Evolutionary conservation across 2,113 vertebrate species (phyloP).

Genomic region (Mesocricetus auratus): DNA sequence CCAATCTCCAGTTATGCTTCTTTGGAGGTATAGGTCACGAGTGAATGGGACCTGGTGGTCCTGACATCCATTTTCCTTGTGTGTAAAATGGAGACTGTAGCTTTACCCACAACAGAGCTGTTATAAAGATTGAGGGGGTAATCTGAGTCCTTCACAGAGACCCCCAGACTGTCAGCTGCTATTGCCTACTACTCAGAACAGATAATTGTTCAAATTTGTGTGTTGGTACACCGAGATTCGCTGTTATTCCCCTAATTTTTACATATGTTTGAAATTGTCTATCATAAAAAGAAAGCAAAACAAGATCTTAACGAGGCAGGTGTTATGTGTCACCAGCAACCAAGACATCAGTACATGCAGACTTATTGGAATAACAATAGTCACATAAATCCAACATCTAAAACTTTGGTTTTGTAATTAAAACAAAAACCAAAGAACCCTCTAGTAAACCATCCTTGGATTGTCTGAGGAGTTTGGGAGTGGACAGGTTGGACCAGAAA

Average conservation of each 20-base stretch:
- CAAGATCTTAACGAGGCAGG: not conserved
- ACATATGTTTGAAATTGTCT: slow-evolving; percentile 45
- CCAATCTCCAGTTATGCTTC: not conserved
- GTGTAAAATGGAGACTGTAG: slow-evolving; percentile 8
- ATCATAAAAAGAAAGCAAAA: slow-evolving; percentile 16
- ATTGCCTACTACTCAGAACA: not conserved
- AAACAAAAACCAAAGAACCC: slow-evolving; percentile 61
- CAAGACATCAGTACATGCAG: slow-evolving; percentile 42
- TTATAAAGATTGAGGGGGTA: not conserved
- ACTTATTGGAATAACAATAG: slow-evolving; percentile 47
- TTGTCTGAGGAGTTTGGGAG: slow-evolving; percentile 23
- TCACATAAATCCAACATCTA: slow-evolving; percentile 48
- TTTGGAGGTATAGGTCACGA: not conserved
- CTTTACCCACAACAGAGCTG: not conserved
- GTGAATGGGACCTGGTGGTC: not conserved
- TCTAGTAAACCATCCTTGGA: slow-evolving; percentile 62
- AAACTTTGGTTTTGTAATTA: slow-evolving; percentile 66
- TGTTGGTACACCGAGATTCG: not conserved
- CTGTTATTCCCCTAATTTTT: not conserved
- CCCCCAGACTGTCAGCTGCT: not conserved
- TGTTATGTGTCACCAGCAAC: not conserved
- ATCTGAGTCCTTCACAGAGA: not conserved
- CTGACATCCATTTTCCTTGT: slow-evolving; percentile 23
- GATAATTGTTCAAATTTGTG: slow-evolving; percentile 16
- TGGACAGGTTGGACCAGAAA: slow-evolving; percentile 48